Base-by-base conservation (phyloP, 1,140 invertebrate genomes). In the Odontomachus brunneus region DNA sequence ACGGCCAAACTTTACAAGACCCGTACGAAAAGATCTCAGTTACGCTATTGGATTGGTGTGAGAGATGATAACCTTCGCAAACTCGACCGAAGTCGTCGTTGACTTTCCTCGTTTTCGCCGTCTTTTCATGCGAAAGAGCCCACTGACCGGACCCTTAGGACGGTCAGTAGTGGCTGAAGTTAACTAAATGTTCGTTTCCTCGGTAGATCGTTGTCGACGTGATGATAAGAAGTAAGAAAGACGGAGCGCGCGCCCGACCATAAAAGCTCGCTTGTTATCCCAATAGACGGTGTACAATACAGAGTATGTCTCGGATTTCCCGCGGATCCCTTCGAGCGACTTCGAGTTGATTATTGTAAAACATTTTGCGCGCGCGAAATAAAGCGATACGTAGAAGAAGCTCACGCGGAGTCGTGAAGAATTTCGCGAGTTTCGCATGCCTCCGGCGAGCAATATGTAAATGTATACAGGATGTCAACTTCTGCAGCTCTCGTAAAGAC, bases 281-380 rank as follows among this genome's bases (percentile, higher is more conserved):
- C 19, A 11, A 55, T 55, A 38, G 33, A 44, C 38, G 9, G 38
- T 44, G 38, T 44, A 44, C 38, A 44, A 11, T 0, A 44, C 29
- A 11, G 9, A 44, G 38, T 44, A 44, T 44, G 9, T n/a, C 38
- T 1, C 38, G 38, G 38, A 44, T 44, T 44, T 44, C 0, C 53
- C 19, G 53, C 53, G 19, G 53, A 55, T 22, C 5, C 11, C 19
- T 19, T 55, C 19, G 19, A 9, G 19, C 19, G 53, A 44, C n/a
- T n/a, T 1, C n/a, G 53, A 55, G 5, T 55, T 19, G 72, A 22
- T 55, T 19, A 11, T 19, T 19, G 53, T 60, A 59, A 83, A 76
- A 59, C 72, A 66, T 22, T 69, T 24, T 53, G 19, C 33, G 38
- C 19, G 12, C 15, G 33, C 33, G 15, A 44, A 17, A 29, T 44